phyloP scores from a whole-genome alignment of 2,797 vertebrate genomes.

The Gobio occitaniae region DNA sequence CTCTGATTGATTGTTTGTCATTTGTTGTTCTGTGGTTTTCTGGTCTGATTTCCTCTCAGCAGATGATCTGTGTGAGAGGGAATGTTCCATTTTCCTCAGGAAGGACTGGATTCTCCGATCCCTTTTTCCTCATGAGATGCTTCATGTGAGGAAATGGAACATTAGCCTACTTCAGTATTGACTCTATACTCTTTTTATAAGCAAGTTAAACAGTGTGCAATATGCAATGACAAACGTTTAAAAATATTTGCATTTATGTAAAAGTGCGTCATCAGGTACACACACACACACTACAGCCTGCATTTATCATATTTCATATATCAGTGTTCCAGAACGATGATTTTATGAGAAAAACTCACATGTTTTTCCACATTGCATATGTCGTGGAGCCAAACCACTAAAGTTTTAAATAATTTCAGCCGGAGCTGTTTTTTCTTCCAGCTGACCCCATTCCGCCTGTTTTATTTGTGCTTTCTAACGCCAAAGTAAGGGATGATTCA shows the following conservation, averaged over 20 bases:
- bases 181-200: background rate
- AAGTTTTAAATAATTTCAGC: background rate
- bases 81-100: constrained; percentile 70
- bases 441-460: background rate
- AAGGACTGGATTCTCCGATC: constrained; percentile 55
- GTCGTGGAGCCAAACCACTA: background rate
- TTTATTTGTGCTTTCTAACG: background rate
- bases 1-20: constrained; percentile 66
- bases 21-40: constrained; percentile 21
- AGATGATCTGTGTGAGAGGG: constrained; percentile 69
- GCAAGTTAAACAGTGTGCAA: background rate
- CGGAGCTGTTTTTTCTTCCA: background rate
- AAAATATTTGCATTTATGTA: background rate
- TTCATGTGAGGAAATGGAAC: background rate
- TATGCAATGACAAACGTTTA: background rate
- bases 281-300: background rate
- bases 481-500: background rate
- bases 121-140: background rate
- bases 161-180: background rate
- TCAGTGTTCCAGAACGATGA: too few species aligned
- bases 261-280: background rate
- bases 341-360: background rate
- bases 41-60: constrained; percentile 66
- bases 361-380: background rate
- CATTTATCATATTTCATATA: background rate